A percentile compares a stretch with the other conserved stretches of the same genome.
Conservation (phyloP, 92 coral and sea anemone species). For the Paramuricea clavata region DNA sequence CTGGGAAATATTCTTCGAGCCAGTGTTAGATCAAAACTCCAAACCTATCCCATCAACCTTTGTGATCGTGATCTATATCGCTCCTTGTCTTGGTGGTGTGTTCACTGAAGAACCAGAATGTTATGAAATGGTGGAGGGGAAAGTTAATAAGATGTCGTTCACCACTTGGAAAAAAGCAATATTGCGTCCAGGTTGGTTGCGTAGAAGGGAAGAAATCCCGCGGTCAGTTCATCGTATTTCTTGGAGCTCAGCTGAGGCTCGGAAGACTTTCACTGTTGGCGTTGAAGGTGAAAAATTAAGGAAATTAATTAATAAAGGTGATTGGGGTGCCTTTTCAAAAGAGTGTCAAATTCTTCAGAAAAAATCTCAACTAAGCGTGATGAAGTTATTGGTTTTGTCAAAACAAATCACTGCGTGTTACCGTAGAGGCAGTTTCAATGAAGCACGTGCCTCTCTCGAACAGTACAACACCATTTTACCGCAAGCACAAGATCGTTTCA, state of each 20-base stretch:
- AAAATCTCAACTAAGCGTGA: background rate
- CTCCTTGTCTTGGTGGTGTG: no score
- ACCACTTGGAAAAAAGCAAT: slow-evolving; percentile 42
- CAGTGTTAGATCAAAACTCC: no score
- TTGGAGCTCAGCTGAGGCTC: background rate
- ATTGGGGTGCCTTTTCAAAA: background rate
- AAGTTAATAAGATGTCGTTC: slow-evolving; percentile 43
- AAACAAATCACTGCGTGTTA: slow-evolving; percentile 4
- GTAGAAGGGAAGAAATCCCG: background rate
- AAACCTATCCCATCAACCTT: no score
- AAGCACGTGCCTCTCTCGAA: no score
- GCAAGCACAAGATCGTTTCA: slow-evolving; percentile 11
- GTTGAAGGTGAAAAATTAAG: background rate
- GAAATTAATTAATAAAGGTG: background rate
- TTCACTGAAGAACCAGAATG: no score
- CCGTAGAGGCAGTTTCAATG: slow-evolving; percentile 26
- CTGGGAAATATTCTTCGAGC: no score
- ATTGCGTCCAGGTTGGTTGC: background rate
- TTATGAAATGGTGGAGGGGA: no score
- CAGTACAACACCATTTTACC: no score
- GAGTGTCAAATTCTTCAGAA: background rate
- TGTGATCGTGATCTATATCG: no score
- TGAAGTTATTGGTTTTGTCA: slow-evolving; percentile 26
- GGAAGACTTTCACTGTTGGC: background rate
- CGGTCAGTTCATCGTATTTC: background rate